Conservation (phyloP, 2,888 invertebrate genomes). For the Troilus luridus region DNA sequence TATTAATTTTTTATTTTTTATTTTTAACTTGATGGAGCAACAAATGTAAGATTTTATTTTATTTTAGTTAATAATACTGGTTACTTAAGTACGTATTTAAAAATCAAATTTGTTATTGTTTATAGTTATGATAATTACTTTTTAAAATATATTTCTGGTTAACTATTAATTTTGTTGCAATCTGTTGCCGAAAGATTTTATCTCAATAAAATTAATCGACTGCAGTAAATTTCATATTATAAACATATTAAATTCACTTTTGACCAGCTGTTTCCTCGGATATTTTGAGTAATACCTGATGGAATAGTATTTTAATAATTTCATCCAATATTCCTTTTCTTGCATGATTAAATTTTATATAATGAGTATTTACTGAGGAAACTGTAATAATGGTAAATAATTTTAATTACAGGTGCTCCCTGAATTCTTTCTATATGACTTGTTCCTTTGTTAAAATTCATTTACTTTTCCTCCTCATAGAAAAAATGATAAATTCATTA, state of each 20-base stretch:
- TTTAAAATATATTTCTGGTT: background rate
- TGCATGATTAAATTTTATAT: conserved; percentile 2
- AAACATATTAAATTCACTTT: conserved; percentile 25
- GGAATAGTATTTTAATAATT: conserved; percentile 6
- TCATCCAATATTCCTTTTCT: conserved; percentile 34
- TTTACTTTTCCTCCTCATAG: background rate
- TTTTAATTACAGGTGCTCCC: conserved; percentile 1
- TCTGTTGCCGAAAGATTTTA: background rate
- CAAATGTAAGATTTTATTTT: background rate
- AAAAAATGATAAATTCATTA: background rate
- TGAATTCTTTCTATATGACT: background rate
- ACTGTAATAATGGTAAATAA: background rate
- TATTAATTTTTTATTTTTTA: background rate
- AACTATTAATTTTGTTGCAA: background rate
- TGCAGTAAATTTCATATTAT: conserved; percentile 20
- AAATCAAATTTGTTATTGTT: background rate
- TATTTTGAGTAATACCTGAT: conserved; percentile 14
- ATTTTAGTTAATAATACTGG: background rate
- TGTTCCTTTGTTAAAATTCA: background rate
- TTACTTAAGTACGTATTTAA: background rate
- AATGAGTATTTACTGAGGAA: conserved; percentile 1
- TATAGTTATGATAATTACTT: background rate
- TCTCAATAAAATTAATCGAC: background rate
- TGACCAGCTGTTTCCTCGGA: conserved; percentile 15
- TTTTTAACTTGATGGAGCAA: background rate